Percentiles rank a stretch among this genome's conserved stretches.
phyloP scores from a whole-genome alignment of 1,140 invertebrate genomes.

The Drosophila ironensis region DNA sequence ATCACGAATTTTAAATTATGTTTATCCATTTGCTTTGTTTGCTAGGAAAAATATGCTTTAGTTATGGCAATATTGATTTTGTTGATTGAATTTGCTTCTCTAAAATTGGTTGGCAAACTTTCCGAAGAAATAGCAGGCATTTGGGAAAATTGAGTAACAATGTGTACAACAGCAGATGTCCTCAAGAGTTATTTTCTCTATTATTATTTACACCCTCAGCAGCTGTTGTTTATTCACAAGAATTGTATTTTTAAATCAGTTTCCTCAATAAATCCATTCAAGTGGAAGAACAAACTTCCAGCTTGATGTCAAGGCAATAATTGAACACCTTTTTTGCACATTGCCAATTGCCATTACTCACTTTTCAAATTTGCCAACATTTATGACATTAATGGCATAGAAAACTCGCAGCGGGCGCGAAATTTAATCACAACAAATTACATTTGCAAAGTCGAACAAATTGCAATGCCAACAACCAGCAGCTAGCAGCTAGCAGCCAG shows the following conservation, averaged over 20 bases:
- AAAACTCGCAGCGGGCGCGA: not conserved
- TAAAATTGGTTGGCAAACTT: not conserved
- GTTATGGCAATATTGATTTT: slow-evolving; percentile 21
- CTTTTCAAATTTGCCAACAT: slow-evolving; percentile 31
- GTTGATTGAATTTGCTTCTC: slow-evolving; percentile 18
- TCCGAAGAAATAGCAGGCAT: not conserved
- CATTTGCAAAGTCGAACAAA: slow-evolving; percentile 23
- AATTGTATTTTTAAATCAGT: slow-evolving; percentile 8
- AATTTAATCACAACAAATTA: no score
- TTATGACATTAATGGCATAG: slow-evolving; percentile 28
- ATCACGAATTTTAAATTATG: slow-evolving; percentile 10
- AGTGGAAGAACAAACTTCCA: slow-evolving; percentile 8
- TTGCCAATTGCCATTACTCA: slow-evolving; percentile 14
- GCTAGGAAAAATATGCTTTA: not conserved
- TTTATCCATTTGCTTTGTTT: slow-evolving; percentile 2
- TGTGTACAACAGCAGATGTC: slow-evolving; percentile 10
- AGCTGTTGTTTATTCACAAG: slow-evolving; percentile 1
- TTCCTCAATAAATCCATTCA: slow-evolving; percentile 1
- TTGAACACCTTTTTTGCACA: slow-evolving; percentile 19
- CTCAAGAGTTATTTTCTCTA: not conserved
- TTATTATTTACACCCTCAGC: slow-evolving; percentile 7
- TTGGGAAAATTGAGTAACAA: not conserved
- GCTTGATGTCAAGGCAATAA: slow-evolving; percentile 16
- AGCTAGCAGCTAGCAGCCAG: not conserved
- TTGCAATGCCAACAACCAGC: slow-evolving; percentile 7